Evolutionary conservation across 2,113 vertebrate genomes (phyloP).

Genomic region (Athene noctua): DNA sequence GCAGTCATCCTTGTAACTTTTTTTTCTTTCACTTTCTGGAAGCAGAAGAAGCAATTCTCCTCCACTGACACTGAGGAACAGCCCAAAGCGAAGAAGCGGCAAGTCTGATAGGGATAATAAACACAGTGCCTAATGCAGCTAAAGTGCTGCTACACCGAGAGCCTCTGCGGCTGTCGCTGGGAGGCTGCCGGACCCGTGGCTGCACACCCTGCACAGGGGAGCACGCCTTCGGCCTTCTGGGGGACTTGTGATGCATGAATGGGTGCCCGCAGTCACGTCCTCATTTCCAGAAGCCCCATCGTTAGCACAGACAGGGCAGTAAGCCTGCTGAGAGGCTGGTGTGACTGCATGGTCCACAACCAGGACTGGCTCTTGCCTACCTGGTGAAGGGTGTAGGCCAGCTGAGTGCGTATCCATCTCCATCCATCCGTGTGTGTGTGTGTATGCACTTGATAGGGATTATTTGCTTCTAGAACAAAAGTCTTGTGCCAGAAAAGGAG

Average conservation of each 20-base stretch:
- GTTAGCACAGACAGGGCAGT: background rate
- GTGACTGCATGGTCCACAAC: too few relatives aligned
- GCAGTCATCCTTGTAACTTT: background rate
- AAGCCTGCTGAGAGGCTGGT: background rate
- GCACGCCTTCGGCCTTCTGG: fast-evolving
- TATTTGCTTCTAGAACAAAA: background rate
- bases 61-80: background rate
- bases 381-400: background rate
- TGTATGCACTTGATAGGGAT: background rate
- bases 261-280: fast-evolving
- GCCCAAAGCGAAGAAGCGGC: background rate
- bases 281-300: background rate
- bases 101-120: background rate
- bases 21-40: background rate
- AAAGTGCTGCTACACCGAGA: background rate
- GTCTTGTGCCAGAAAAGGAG: background rate
- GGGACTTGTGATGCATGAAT: fast-evolving
- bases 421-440: background rate
- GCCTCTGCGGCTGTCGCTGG: background rate
- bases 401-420: background rate
- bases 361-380: background rate
- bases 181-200: background rate
- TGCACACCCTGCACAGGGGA: background rate
- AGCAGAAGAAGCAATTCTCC: background rate
- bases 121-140: background rate